A percentile compares a stretch with the other conserved stretches of the same genome.
phyloP scores from a whole-genome alignment of 2,113 vertebrate species.

The Grantiella picta region DNA sequence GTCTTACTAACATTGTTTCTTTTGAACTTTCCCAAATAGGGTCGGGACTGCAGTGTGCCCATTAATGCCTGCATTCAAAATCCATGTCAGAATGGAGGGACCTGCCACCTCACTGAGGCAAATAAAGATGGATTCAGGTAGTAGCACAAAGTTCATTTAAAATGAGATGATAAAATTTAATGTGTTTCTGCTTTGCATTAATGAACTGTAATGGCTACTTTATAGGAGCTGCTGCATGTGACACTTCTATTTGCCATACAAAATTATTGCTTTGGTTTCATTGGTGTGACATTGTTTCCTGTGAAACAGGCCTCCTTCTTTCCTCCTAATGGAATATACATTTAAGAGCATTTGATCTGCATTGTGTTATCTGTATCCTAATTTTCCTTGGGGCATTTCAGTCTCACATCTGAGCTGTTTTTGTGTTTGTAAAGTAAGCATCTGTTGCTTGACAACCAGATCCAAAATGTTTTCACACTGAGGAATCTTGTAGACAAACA shows the following conservation, averaged over 20 bases:
- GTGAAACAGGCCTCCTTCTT: slow-evolving; percentile 1
- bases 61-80: slow-evolving; percentile 92
- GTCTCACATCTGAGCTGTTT: not conserved
- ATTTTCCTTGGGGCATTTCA: slow-evolving; percentile 21
- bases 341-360: not conserved
- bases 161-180: not conserved
- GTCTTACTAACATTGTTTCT: not conserved
- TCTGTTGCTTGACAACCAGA: slow-evolving; percentile 41
- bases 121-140: slow-evolving; percentile 92
- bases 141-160: not conserved
- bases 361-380: not conserved
- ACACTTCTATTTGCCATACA: not conserved
- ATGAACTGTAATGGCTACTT: not conserved
- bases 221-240: not conserved
- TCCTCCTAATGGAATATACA: not conserved
- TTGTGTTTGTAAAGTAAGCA: not conserved
- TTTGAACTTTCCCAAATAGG: slow-evolving; percentile 70
- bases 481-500: slow-evolving; percentile 3
- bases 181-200: not conserved
- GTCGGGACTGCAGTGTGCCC: slow-evolving; percentile 86
- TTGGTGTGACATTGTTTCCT: not conserved
- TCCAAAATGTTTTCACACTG: slow-evolving; percentile 23
- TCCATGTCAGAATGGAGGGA: slow-evolving; percentile 89
- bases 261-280: not conserved
- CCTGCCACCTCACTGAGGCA: slow-evolving; percentile 85